These are phyloP conservation scores for Indicator indicator DNA, from an alignment of 2,113 vertebrate genomes.

Conservation along the genomic window DNA sequence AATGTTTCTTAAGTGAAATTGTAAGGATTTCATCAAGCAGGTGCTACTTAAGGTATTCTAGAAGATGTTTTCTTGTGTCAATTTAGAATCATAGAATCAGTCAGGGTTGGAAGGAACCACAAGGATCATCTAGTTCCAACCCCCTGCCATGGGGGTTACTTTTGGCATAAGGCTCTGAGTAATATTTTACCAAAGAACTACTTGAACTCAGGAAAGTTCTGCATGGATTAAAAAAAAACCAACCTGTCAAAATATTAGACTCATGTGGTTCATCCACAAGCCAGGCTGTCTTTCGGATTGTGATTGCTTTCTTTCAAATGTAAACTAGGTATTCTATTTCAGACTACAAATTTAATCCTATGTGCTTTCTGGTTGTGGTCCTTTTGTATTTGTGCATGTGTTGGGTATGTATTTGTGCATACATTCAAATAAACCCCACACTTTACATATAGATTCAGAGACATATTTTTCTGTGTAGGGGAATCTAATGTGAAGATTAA, in stretches of 20 bases:
- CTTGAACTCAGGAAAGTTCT: neutral
- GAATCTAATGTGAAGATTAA: neutral
- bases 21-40: neutral
- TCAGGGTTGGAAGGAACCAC: too few relatives aligned
- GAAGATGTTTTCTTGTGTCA: neutral
- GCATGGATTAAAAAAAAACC: neutral
- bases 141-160: neutral
- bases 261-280: neutral
- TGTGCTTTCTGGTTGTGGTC: neutral
- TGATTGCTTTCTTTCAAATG: neutral
- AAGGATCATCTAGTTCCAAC: too few relatives aligned
- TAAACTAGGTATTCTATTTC: neutral
- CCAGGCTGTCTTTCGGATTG: neutral
- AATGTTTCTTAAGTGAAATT: neutral
- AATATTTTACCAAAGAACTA: neutral
- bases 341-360: neutral
- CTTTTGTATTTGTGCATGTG: neutral
- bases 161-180: neutral
- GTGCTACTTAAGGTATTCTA: neutral
- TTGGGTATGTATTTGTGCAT: neutral
- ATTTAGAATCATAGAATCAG: neutral
- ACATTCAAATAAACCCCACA: neutral
- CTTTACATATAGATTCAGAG: neutral
- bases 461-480: neutral
- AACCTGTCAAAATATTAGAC: neutral